These are phyloP conservation scores for Solen grandis DNA, from an alignment of 1,140 invertebrate species.

Conservation along the genomic window DNA sequence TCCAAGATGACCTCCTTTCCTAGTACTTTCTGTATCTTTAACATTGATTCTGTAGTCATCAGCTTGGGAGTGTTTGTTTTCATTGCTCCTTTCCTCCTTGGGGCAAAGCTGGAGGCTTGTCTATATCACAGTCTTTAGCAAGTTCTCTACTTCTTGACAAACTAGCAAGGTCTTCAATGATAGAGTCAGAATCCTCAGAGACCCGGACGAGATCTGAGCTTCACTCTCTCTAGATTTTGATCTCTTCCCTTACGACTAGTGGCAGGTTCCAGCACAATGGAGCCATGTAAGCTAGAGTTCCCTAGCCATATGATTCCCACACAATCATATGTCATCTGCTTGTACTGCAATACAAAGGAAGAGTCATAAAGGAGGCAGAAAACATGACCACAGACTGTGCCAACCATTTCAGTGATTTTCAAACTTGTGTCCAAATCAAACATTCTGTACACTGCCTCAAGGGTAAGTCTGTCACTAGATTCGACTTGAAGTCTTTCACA, in stretches of 20 bases:
- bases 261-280: neutral
- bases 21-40: neutral
- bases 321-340: slow-evolving; percentile 2
- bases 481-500: slow-evolving; percentile 26
- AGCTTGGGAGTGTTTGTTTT: slow-evolving; percentile 8
- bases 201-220: neutral
- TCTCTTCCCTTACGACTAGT: neutral
- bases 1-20: neutral
- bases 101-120: neutral
- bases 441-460: neutral
- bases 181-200: too few species aligned
- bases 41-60: too few species aligned
- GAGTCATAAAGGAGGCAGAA: slow-evolving; percentile 28
- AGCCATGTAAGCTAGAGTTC: neutral
- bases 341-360: slow-evolving; percentile 27
- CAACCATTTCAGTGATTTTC: neutral
- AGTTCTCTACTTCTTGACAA: too few species aligned
- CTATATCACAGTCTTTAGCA: too few species aligned
- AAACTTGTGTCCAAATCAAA: neutral
- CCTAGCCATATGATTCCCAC: neutral
- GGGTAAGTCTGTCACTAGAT: slow-evolving; percentile 25
- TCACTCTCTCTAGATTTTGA: neutral
- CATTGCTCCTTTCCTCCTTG: neutral
- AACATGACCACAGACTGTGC: neutral
- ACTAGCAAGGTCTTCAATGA: too few species aligned